Percentiles rank a stretch among this genome's conserved stretches.
These are phyloP conservation scores for Cantharis flavilabris DNA, from an alignment of 2,888 invertebrate genomes.

Conservation along the genomic window DNA sequence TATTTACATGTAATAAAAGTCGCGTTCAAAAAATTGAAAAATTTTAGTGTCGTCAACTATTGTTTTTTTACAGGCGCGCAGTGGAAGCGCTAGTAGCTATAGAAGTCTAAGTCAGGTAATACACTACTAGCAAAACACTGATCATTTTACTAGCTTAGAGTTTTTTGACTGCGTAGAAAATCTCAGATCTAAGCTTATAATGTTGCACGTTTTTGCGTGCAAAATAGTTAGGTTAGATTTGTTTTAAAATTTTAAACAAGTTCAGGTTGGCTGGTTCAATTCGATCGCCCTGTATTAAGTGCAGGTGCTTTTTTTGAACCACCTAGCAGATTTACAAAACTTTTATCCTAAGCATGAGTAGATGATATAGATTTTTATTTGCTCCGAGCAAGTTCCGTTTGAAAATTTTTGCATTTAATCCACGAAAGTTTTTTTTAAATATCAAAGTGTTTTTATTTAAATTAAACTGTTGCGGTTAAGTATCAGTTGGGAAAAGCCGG, in stretches of 20 bases:
- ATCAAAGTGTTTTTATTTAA: background rate
- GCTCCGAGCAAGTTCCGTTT: background rate
- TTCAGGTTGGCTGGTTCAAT: background rate
- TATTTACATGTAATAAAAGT: constrained; percentile 11
- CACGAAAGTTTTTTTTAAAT: no score
- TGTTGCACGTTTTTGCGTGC: background rate
- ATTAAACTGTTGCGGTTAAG: background rate
- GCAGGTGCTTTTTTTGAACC: background rate
- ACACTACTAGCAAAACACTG: background rate
- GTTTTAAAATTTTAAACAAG: no score
- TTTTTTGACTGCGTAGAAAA: background rate
- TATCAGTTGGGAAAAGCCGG: background rate
- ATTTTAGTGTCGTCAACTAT: constrained; percentile 22
- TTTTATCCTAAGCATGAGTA: background rate
- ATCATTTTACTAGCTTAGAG: background rate
- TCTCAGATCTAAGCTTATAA: background rate
- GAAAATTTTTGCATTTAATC: no score
- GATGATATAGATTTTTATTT: background rate
- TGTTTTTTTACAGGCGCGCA: constrained; percentile 74
- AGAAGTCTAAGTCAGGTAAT: constrained; percentile 87
- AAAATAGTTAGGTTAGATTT: no score
- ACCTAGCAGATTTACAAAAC: background rate
- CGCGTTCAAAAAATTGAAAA: constrained; percentile 1
- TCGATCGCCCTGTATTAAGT: background rate
- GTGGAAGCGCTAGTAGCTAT: constrained; percentile 89